Base-by-base conservation (phyloP, 2,888 invertebrate genomes). In the Patella pellucida region DNA sequence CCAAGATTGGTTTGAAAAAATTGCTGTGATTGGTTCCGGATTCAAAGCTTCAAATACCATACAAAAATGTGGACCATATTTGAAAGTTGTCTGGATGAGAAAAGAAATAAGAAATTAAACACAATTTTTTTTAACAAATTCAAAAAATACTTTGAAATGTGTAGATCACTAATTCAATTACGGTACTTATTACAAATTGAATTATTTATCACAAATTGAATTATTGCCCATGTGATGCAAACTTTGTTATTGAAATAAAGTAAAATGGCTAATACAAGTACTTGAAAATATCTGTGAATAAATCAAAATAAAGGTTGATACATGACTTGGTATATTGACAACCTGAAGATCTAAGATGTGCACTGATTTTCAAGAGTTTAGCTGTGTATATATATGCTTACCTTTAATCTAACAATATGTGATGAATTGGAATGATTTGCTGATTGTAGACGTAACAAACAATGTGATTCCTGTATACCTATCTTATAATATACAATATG, bases 31-130 rank as follows among this genome's bases (percentile, higher is more conserved):
- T 3, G 88, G 84, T 11, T 77, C 76, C 2, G 88, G 86, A 16
- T 83, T 69, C 68, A 89, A 78, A 52, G 84, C 77, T 71, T 88
- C 88, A 85, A 88, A 88, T 76, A 88, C 88, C 82, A 89, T 78
- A 77, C 89, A 89, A 80, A 82, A 87, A 74, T 89, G 89, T 19
- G 80, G 79, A 71, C 86, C 84, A 82, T 84, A 83, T 19, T 78
- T 79, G 74, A 88, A 85, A 3, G 84, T 82, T 31, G 82, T 86
- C 88, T 88, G 81, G 14, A 84, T 81, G n/a, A 51, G 68, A 79
- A 70, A 62, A 75, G 41, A 70, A 54, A 11, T 15, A 52, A 73
- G 52, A 50, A 72, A 69, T 16, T 54, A 62, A 50, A 67, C 7
- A 15, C 15, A 19, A 41, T 16, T 7, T 15, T 15, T 7, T 2